Evolutionary conservation across 2,888 invertebrate species (phyloP).

Genomic region (Chesias legatella): DNA sequence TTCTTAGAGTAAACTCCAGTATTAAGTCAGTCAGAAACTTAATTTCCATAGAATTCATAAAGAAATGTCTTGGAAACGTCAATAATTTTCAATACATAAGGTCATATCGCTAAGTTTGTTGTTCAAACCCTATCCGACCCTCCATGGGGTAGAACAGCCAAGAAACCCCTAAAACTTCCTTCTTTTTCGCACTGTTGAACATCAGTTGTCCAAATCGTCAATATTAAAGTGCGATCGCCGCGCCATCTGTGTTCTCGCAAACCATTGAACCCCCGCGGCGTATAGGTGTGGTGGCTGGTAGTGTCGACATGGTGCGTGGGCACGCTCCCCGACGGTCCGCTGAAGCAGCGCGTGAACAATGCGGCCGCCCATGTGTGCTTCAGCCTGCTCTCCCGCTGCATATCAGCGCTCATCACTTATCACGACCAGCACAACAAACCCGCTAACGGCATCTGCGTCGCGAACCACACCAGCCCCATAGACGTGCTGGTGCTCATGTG

Average conservation of each 20-base stretch:
- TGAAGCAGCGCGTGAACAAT: conserved; percentile 90
- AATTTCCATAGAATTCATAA: no score
- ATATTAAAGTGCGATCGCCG: no score
- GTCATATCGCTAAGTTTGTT: no score
- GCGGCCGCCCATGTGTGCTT: conserved; percentile 93
- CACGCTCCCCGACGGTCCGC: conserved; percentile 87
- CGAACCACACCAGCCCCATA: conserved; percentile 99
- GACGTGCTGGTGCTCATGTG: conserved; percentile 98
- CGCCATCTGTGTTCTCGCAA: background rate
- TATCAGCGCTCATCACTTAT: conserved; percentile 93
- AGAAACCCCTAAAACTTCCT: no score
- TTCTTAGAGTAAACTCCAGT: no score
- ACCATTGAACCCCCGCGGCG: conserved; percentile 4
- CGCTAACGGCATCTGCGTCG: conserved; percentile 94
- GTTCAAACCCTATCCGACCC: no score
- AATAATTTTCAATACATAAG: no score
- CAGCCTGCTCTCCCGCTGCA: conserved; percentile 93
- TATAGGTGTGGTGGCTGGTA: conserved; percentile 94
- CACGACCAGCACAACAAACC: conserved; percentile 94
- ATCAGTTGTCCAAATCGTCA: no score
- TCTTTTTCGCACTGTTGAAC: no score
- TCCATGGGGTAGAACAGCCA: no score
- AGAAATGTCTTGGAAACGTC: no score
- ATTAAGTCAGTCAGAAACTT: no score
- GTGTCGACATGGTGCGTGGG: conserved; percentile 93